These are phyloP conservation scores for Harpegnathos saltator DNA, from an alignment of 1,140 invertebrate genomes.

Conservation along the genomic window DNA sequence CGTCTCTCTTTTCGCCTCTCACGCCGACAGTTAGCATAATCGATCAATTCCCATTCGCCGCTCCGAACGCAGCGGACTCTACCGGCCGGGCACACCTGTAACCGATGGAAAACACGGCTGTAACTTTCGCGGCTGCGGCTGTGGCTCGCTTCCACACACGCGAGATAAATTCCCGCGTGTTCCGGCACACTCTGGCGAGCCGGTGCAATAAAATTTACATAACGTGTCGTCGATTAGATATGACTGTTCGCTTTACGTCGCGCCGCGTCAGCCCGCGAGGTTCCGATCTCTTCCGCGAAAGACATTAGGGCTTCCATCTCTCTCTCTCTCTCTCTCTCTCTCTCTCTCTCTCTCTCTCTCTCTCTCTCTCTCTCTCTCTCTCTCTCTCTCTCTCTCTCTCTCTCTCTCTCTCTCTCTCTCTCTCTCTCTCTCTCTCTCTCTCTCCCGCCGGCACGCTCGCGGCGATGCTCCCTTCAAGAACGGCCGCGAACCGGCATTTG, in stretches of 20 bases:
- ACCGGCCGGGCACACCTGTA: slow-evolving; percentile 69
- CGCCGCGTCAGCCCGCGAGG: background rate
- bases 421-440: no score
- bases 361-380: no score
- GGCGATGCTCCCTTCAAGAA: slow-evolving; percentile 21
- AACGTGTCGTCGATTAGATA: slow-evolving; percentile 64
- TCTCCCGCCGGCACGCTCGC: background rate
- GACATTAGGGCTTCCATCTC: background rate
- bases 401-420: no score
- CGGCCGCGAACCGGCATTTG: slow-evolving; percentile 15
- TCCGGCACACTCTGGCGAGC: slow-evolving; percentile 66
- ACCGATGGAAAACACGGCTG: slow-evolving; percentile 59
- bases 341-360: no score
- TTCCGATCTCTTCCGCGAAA: slow-evolving; percentile 21
- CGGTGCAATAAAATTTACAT: slow-evolving; percentile 70
- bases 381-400: no score
- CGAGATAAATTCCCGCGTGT: slow-evolving; percentile 70
- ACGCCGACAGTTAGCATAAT: slow-evolving; percentile 73
- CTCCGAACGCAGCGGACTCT: slow-evolving; percentile 11
- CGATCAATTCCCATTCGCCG: slow-evolving; percentile 73
- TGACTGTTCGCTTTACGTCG: slow-evolving; percentile 17
- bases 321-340: no score
- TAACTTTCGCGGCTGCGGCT: slow-evolving; percentile 53
- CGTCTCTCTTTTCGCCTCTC: background rate
- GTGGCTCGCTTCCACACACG: slow-evolving; percentile 25